phyloP scores from a whole-genome alignment of 1,140 invertebrate genomes.

The Drosophila nigrodunni region DNA sequence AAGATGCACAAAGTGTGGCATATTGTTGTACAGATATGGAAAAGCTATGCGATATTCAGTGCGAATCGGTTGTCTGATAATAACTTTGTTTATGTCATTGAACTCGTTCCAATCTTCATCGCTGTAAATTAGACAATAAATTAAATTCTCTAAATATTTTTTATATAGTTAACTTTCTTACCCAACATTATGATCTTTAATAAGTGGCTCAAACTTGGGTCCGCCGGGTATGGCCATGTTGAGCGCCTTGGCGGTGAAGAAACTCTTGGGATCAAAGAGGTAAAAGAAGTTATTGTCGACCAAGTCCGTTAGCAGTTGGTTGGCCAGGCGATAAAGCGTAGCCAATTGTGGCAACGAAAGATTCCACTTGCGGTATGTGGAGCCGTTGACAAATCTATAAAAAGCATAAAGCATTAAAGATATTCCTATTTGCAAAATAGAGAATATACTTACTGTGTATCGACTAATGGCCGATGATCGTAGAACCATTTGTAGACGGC shows the following conservation, averaged over 20 bases:
- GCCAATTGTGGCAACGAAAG: slow-evolving; percentile 98
- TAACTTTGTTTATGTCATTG: slow-evolving; percentile 99
- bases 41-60: slow-evolving; percentile 99
- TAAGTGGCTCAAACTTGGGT: slow-evolving; percentile 99
- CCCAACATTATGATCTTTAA: slow-evolving; percentile 98
- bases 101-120: slow-evolving; percentile 99
- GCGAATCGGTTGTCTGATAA: slow-evolving; percentile 98
- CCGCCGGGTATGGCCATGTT: slow-evolving; percentile 99
- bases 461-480: slow-evolving; percentile 98
- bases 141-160: neutral
- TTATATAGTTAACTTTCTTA: slow-evolving; percentile 83
- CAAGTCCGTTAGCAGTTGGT: slow-evolving; percentile 99
- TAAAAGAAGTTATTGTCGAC: slow-evolving; percentile 99
- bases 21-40: slow-evolving; percentile 99
- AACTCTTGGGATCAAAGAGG: slow-evolving; percentile 99
- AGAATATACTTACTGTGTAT: slow-evolving; percentile 88
- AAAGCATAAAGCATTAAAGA: neutral
- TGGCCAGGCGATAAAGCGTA: slow-evolving; percentile 97
- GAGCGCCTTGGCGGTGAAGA: slow-evolving; percentile 99
- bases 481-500: slow-evolving; percentile 98
- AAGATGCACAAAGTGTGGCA: slow-evolving; percentile 97
- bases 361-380: slow-evolving; percentile 98
- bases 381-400: slow-evolving; percentile 95
- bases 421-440: neutral
- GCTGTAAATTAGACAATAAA: slow-evolving; percentile 84